These are phyloP conservation scores for Aurelia coerulea DNA, from an alignment of 30 jellyfish, hydroid and myxozoan species.

Conservation along the genomic window DNA sequence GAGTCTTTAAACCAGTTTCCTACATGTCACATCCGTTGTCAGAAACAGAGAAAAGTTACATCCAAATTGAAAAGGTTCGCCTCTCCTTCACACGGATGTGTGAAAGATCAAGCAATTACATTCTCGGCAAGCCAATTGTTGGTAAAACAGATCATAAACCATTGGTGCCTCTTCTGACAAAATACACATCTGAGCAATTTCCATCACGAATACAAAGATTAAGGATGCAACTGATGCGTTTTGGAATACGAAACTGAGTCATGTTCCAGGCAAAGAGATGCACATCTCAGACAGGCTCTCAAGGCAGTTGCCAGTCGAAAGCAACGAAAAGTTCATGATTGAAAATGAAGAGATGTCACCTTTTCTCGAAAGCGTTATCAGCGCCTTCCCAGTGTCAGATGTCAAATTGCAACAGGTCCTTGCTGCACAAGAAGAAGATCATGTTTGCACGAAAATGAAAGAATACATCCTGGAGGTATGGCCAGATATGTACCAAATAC, in stretches of 20 bases:
- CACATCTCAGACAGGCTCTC: conserved; percentile 7
- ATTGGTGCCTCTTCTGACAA: background rate
- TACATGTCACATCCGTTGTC: background rate
- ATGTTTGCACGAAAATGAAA: background rate
- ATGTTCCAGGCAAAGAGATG: conserved; percentile 16
- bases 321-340: background rate
- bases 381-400: conserved; percentile 21
- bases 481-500: conserved; percentile 13
- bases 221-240: conserved; percentile 22
- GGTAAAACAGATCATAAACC: too few species aligned
- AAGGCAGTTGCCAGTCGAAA: background rate
- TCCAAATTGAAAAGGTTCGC: conserved; percentile 15
- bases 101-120: conserved; percentile 18
- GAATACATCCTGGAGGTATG: conserved; percentile 13
- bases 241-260: conserved; percentile 7
- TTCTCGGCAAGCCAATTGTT: too few species aligned
- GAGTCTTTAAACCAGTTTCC: background rate
- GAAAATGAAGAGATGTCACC: conserved; percentile 13
- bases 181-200: conserved; percentile 6
- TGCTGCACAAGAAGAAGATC: conserved; percentile 16
- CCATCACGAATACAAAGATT: conserved; percentile 8
- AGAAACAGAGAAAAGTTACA: conserved; percentile 6
- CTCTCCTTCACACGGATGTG: conserved; percentile 13
- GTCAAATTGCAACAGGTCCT: conserved; percentile 5
- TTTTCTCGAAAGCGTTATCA: conserved; percentile 15